Base-by-base conservation (phyloP, 2,888 invertebrate genomes). In the Philaethria dido region DNA sequence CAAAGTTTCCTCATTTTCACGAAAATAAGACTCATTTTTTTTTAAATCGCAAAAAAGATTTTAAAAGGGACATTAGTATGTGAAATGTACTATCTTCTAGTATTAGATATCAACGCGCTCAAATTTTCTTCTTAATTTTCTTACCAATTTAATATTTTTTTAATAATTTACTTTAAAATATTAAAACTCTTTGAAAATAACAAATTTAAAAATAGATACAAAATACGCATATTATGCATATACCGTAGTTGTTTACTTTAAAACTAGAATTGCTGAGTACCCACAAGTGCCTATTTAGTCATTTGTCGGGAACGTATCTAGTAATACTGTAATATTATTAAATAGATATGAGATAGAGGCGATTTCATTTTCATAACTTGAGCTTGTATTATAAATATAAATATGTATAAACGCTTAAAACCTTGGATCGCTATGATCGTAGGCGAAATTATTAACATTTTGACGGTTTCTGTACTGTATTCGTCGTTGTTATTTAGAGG, bases 51-150 rank as follows among this genome's bases (percentile, higher is more conserved):
- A 33, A 33, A 33, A 1, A 33, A 33, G 8, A n/a, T 8, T 33
- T 33, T 5, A 33, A 6, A 33, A 33, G 4, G 5, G 33, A 1
- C 8, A n/a, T 33, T 3, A 33, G 1, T 8, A 8, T 8, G 3
- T 33, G 33, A 3, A 8, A n/a, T n/a, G 44, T 44, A 25, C 45
- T 45, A 45, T 48, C 48, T 42, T 39, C 48, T 33, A 63, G 48
- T 50, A 66, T 66, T 66, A 69, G 69, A 69, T 64, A 61, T 69
- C 69, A 69, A 69, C 69, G 69, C 69, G 69, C 69, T 66, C 61
- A 22, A 54, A 64, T 61, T 69, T 54, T 63, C 42, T n/a, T 36
- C 11, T 18, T 11, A 22, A 36, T 33, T 33, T 9, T 50, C 25
- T 25, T n/a, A 42, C n/a, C 6, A 42, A 14, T n/a, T 44, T 59